phyloP scores from a whole-genome alignment of 1,140 invertebrate genomes.

The Ctenoplectra terminalis region DNA sequence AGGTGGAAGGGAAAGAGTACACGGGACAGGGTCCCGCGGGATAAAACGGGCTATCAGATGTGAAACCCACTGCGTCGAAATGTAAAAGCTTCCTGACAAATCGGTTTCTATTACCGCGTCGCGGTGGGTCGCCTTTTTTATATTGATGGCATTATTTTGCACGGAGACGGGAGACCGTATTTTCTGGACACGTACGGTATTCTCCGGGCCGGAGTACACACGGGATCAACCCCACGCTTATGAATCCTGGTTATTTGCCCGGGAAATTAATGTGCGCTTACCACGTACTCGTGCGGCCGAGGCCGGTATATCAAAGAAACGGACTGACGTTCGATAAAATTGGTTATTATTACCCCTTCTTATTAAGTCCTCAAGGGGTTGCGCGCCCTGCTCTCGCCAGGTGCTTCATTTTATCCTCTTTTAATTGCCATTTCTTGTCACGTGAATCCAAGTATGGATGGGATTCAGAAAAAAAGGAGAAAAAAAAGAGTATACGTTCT shows the following conservation, averaged over 20 bases:
- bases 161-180: constrained; percentile 55
- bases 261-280: constrained; percentile 56
- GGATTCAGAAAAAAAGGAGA: background rate
- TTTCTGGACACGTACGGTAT: constrained; percentile 48
- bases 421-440: constrained; percentile 7
- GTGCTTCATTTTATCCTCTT: constrained; percentile 33
- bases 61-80: constrained; percentile 78
- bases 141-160: constrained; percentile 80
- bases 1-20: constrained; percentile 43
- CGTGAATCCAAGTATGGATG: background rate
- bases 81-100: constrained; percentile 82
- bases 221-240: constrained; percentile 4
- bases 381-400: constrained; percentile 14
- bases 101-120: constrained; percentile 82
- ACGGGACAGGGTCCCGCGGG: constrained; percentile 72
- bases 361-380: constrained; percentile 55
- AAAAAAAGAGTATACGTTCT: too few species aligned
- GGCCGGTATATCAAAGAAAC: constrained; percentile 52
- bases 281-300: constrained; percentile 23
- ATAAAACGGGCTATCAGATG: constrained; percentile 79
- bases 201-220: constrained; percentile 8
- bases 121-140: constrained; percentile 64
- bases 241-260: constrained; percentile 53
- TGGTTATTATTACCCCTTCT: constrained; percentile 57
- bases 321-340: constrained; percentile 56